Evolutionary conservation across 2,113 vertebrate genomes (phyloP).

Genomic region (Scomber colias): DNA sequence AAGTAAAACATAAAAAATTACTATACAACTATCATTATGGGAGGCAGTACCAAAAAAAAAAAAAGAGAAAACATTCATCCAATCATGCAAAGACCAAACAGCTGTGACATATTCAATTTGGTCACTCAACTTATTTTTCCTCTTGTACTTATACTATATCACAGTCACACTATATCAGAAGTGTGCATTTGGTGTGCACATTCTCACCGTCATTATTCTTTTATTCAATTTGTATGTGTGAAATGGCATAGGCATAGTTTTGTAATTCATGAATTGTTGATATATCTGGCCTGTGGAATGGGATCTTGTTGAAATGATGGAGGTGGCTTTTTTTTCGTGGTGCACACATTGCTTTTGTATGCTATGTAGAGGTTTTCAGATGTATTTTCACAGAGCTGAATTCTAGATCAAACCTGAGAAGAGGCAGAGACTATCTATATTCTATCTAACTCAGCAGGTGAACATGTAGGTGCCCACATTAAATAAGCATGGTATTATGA

Average conservation of each 20-base stretch:
- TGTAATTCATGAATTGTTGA: too few relatives aligned
- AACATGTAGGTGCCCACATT: constrained; percentile 10
- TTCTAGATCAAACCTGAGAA: not conserved
- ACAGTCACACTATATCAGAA: too few relatives aligned
- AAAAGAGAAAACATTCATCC: too few relatives aligned
- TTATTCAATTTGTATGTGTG: not conserved
- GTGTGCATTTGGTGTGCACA: too few relatives aligned
- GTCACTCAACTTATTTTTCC: too few relatives aligned
- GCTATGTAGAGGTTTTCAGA: not conserved
- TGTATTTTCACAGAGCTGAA: not conserved
- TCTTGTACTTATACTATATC: too few relatives aligned
- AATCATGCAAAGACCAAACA: too few relatives aligned
- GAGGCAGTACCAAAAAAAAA: not conserved
- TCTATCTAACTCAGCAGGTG: constrained; percentile 15
- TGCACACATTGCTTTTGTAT: not conserved
- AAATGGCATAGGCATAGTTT: not conserved
- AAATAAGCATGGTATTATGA: constrained; percentile 51
- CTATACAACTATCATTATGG: not conserved
- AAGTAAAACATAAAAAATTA: not conserved
- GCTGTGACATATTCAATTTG: too few relatives aligned
- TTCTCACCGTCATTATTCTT: not conserved
- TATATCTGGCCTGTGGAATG: too few relatives aligned
- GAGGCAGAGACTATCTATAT: not conserved
- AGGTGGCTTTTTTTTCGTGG: not conserved
- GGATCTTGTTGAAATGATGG: too few relatives aligned